These are phyloP conservation scores for Anarsia innoxiella DNA, from an alignment of 2,888 invertebrate species.

Conservation along the genomic window DNA sequence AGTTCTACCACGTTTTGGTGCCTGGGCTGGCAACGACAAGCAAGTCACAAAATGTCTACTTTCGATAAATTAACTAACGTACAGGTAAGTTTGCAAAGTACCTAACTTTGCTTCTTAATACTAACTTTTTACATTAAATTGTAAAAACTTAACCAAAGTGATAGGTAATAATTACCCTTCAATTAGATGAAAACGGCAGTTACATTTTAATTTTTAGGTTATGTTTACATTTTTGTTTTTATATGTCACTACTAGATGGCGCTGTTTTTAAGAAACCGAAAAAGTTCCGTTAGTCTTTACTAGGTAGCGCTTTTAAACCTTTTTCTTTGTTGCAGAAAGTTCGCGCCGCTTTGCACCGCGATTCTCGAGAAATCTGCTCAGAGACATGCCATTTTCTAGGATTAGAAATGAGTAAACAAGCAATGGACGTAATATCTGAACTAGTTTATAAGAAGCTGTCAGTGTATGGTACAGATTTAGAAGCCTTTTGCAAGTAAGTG, in stretches of 20 bases:
- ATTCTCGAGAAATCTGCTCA: conserved; percentile 69
- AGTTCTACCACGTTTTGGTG: too few species aligned
- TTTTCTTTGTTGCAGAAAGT: conserved; percentile 77
- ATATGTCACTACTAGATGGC: not conserved
- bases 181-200: too few species aligned
- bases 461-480: conserved; percentile 75
- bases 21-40: too few species aligned
- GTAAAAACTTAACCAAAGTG: too few species aligned
- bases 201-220: conserved; percentile 8
- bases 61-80: conserved; percentile 38
- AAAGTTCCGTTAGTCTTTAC: not conserved
- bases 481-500: conserved; percentile 78
- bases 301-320: conserved; percentile 29
- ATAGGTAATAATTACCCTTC: too few species aligned
- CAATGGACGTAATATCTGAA: conserved; percentile 77
- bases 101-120: too few species aligned
- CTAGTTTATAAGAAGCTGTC: conserved; percentile 73
- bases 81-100: too few species aligned
- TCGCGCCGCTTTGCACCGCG: conserved; percentile 72
- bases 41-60: conserved; percentile 32
- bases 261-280: not conserved
- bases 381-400: conserved; percentile 70
- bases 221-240: too few species aligned
- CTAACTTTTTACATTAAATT: too few species aligned
- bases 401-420: conserved; percentile 67